Evolutionary conservation across 2,113 vertebrate species (phyloP), one percentile per base, ranked within the genome.

Genomic region (Vimba vimba): DNA sequence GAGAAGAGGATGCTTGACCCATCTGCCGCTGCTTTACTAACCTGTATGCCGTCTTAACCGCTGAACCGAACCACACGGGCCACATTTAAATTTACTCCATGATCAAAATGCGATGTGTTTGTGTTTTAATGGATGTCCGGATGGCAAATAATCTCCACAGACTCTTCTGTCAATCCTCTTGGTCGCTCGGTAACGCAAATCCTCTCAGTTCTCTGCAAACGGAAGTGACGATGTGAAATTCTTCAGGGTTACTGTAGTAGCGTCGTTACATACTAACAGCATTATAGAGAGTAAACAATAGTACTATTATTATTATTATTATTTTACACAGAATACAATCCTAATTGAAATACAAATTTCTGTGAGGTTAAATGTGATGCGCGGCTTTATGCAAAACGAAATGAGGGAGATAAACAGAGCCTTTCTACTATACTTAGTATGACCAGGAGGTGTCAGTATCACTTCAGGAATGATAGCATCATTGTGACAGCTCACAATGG

Each of bases 191-290:
- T 57, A 83, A 68, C 39, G 55, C 80, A 83, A 87, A 87, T 84
- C 71, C 86, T 57, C 73, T 62, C 43, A 5, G 75, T n/a, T 77
- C 45, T 69, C 69, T 25, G 43, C 39, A 76, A 77, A 10, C 86
- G 88, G 88, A 89, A 87, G 80, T 89, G 88, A 89, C 88, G 86
- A 87, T 62, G 60, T 19, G 33, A 57, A 36, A 68, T 39, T 25
- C 68, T 59, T 73, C 81, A 43, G 66, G 81, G 50, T 30, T 33
- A 11, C n/a, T 52, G 60, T 21, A 30, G 43, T 21, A 21, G 25
- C 79, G 62, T 47, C 36, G 50, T 25, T 75, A n/a, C 39, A 57
- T 23, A 47, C 71, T n/a, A n/a, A 43, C 23, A 2, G 4, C 12
- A 19, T 30, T 76, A 1, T 39, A 25, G 55, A 4, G 55, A 23